Evolutionary conservation across 2,888 invertebrate species (phyloP), one percentile per base, ranked within the genome.

Genomic region (Schizotus pectinicornis): DNA sequence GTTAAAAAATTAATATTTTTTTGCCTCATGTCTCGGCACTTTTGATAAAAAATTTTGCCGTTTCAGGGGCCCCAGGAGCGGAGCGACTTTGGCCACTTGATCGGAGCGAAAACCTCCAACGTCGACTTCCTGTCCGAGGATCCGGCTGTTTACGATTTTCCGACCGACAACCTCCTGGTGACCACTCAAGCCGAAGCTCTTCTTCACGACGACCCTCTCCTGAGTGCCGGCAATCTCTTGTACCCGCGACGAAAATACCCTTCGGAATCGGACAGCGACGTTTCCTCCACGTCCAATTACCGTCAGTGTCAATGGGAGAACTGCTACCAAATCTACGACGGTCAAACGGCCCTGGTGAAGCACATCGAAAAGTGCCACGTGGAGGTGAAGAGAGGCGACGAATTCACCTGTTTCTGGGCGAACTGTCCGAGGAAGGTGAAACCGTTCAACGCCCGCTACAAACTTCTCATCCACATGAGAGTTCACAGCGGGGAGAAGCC

Each of bases 401-500:
- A 95, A 69, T 98, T 96, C 79, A 90, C 95, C 32, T 98, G 98
- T 74, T 87, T 91, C 41, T 98, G 98, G 98, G 83, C 87, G 53
- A 92, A 92, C n/a, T 98, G 98, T 79, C 91, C 93, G 0, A 82
- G 96, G 50, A 86, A 91, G 63, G 88, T 90, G 9, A 88, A 95
- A 54, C 96, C 97, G 0, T 98, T 98, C 82, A 98, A 98, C 80
- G 98, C 98, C 0, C 87, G 98, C 65, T 99, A 99, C 83, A 99
- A 98, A 80, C 83, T 99, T 38, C 87, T 98, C 36, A 98, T 93
- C 48, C 97, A 98, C 76, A 96, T 98, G 95, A 82, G 98, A 9
- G 92, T 98, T 0, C 99, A 99, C 79, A 97, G 96, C 12, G 98
- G 98, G 3, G 98, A 99, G 75, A 98, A 98, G 77, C 98, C 98